These are phyloP conservation scores for Pentalonia nigronervosa DNA, from an alignment of 1,140 invertebrate species.

Conservation along the genomic window DNA sequence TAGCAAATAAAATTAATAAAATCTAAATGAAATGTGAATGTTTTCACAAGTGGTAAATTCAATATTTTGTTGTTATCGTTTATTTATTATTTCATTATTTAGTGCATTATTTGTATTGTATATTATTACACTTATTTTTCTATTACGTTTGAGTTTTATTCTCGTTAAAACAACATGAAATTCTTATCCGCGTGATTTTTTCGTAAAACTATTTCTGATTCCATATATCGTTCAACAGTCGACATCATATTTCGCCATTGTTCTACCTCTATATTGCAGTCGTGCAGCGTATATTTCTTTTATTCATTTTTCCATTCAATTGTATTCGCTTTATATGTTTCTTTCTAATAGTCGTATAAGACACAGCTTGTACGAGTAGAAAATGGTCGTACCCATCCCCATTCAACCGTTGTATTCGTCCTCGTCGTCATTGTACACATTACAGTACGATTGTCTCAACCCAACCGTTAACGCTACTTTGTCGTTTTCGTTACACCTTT, in stretches of 20 bases:
- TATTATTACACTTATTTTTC: neutral
- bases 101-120: neutral
- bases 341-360: constrained; percentile 10
- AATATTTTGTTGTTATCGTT: neutral
- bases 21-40: neutral
- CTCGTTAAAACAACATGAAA: neutral
- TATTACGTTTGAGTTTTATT: neutral
- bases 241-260: neutral
- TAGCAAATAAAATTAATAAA: neutral
- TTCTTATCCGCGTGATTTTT: neutral
- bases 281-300: neutral
- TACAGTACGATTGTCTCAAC: constrained; percentile 26
- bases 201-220: neutral
- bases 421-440: neutral
- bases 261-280: neutral
- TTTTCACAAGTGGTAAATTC: neutral
- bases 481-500: constrained; percentile 2
- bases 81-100: neutral
- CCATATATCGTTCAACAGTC: neutral
- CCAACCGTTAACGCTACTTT: constrained; percentile 37
- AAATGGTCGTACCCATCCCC: neutral
- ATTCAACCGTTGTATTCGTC: neutral
- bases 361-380: neutral
- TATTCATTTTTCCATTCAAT: constrained; percentile 26
- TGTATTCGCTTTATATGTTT: constrained; percentile 13